phyloP scores from a whole-genome alignment of 2,797 vertebrate species.

The Luscinia luscinia region DNA sequence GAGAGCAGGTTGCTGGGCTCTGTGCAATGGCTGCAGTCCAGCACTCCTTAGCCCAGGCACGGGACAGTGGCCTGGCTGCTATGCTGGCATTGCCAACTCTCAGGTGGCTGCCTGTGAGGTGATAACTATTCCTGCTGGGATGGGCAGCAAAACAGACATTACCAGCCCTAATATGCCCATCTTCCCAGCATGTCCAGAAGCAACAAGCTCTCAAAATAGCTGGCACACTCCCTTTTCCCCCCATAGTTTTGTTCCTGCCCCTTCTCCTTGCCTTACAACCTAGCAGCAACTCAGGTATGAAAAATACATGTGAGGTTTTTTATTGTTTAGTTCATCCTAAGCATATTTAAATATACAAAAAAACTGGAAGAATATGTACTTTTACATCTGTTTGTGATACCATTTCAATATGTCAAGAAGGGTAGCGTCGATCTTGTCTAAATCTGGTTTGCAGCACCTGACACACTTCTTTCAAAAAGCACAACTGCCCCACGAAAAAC shows the following conservation, averaged over 20 bases:
- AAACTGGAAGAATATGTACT: background rate
- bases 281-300: background rate
- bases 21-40: background rate
- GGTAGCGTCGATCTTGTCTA: background rate
- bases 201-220: background rate
- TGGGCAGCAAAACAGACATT: background rate
- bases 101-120: rapidly evolving
- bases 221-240: background rate
- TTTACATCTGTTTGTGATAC: background rate
- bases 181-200: background rate
- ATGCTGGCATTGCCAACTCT: background rate
- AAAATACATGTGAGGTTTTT: background rate
- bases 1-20: background rate
- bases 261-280: background rate
- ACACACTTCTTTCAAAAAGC: background rate
- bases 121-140: constrained; percentile 40
- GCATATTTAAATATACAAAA: background rate
- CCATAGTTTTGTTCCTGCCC: background rate
- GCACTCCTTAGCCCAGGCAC: background rate
- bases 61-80: background rate
- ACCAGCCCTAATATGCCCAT: background rate
- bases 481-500: background rate
- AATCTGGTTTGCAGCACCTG: background rate
- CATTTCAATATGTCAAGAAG: background rate
- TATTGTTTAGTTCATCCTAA: background rate